Evolutionary conservation across 1,140 invertebrate genomes (phyloP).

Genomic region (Hyphantria cunea): DNA sequence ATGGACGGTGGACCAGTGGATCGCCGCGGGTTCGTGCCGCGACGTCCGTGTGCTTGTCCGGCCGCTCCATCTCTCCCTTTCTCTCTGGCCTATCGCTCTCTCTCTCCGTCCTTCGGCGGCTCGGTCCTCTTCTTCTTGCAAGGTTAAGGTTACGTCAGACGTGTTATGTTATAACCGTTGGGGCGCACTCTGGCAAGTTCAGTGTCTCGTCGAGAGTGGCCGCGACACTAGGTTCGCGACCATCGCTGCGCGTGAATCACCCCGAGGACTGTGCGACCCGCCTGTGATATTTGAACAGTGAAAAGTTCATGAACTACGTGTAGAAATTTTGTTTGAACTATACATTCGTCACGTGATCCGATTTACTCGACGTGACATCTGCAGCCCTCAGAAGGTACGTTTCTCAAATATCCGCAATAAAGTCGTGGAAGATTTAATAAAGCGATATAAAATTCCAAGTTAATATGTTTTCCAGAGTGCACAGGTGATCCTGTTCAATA

Average conservation of each 20-base stretch:
- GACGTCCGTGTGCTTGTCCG: slow-evolving; percentile 39
- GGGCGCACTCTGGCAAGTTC: slow-evolving; percentile 80
- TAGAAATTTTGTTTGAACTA: slow-evolving; percentile 75
- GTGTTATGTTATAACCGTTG: slow-evolving; percentile 83
- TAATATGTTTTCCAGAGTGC: slow-evolving; percentile 29
- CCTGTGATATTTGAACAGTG: slow-evolving; percentile 77
- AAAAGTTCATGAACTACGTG: slow-evolving; percentile 79
- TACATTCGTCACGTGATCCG: slow-evolving; percentile 51
- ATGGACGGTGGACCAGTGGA: slow-evolving; percentile 26
- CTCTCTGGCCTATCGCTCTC: slow-evolving; percentile 73
- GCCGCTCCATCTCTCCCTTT: slow-evolving; percentile 71
- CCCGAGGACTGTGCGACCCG: slow-evolving; percentile 68
- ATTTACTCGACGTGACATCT: slow-evolving; percentile 29
- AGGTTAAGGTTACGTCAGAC: slow-evolving; percentile 82
- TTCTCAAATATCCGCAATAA: slow-evolving; percentile 6
- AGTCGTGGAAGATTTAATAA: background rate
- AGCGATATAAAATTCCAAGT: background rate
- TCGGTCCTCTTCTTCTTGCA: slow-evolving; percentile 82
- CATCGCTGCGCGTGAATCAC: slow-evolving; percentile 56
- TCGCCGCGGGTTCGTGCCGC: slow-evolving; percentile 38
- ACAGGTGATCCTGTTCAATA: slow-evolving; percentile 55
- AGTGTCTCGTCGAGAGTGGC: slow-evolving; percentile 81
- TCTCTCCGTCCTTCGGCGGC: slow-evolving; percentile 81
- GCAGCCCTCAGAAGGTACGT: slow-evolving; percentile 45
- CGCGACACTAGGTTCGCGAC: slow-evolving; percentile 72